Conservation (phyloP, 2,888 invertebrate species). For the Rhodophaea formosa region DNA sequence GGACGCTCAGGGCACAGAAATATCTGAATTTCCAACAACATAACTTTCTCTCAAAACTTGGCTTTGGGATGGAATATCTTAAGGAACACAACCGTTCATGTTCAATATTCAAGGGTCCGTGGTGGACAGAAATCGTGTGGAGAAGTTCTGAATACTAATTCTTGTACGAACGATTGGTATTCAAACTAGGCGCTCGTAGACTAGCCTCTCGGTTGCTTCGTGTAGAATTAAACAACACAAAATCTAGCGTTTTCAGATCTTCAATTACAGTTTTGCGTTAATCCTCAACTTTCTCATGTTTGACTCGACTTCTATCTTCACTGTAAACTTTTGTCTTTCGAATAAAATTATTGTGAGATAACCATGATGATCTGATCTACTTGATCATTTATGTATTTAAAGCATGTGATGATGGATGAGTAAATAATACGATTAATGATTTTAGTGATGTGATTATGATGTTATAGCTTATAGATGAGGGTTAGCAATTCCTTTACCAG, state of each 20-base stretch:
- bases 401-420: background rate
- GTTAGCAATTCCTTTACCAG: background rate
- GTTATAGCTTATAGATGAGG: background rate
- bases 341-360: background rate
- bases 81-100: constrained; percentile 38
- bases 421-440: background rate
- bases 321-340: background rate
- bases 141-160: constrained; percentile 65
- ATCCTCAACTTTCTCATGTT: background rate
- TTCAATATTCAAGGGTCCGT: constrained; percentile 74
- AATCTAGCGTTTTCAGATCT: constrained; percentile 34
- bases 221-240: constrained; percentile 51
- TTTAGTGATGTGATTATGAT: background rate
- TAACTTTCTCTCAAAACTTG: constrained; percentile 58
- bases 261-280: background rate
- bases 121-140: constrained; percentile 72
- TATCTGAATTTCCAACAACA: constrained; percentile 2
- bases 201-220: constrained; percentile 56
- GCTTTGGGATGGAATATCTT: constrained; percentile 26
- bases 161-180: constrained; percentile 60
- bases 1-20: constrained; percentile 8
- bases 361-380: background rate
- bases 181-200: constrained; percentile 51
- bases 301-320: background rate
- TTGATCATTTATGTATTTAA: background rate